phyloP scores from a whole-genome alignment of 2,113 vertebrate genomes.

The Lasiurus cinereus region DNA sequence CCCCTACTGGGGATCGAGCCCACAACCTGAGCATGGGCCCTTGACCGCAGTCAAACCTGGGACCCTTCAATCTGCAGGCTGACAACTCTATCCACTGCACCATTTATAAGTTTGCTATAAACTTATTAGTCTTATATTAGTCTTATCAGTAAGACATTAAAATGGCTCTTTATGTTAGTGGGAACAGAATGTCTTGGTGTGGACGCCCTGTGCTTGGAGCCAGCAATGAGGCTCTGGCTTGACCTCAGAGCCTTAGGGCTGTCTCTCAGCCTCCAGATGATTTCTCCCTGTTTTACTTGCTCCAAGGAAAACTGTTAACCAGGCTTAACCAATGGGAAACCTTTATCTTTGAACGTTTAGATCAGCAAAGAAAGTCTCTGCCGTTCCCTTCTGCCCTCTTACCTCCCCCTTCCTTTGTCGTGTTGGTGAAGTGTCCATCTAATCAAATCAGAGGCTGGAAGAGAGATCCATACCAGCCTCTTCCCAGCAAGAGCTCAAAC shows the following conservation, averaged over 20 bases:
- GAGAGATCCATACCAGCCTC: background rate
- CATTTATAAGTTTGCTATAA: conserved; percentile 14
- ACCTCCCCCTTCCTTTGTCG: background rate
- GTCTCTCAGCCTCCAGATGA: background rate
- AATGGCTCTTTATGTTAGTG: background rate
- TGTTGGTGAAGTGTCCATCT: background rate
- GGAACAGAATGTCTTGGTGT: background rate
- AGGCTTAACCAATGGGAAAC: background rate
- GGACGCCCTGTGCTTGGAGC: background rate
- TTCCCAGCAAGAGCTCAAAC: background rate
- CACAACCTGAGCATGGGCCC: too few relatives aligned
- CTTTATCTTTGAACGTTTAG: conserved; percentile 35
- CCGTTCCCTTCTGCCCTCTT: background rate
- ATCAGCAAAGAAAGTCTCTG: background rate
- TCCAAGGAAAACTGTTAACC: conserved; percentile 21
- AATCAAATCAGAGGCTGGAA: background rate
- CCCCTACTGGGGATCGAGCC: too few relatives aligned
- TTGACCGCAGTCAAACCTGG: too few relatives aligned
- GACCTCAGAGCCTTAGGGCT: background rate
- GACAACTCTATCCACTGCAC: too few relatives aligned
- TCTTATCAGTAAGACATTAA: conserved; percentile 22
- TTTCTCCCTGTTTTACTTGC: background rate
- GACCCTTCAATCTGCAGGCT: too few relatives aligned
- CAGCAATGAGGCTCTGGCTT: background rate
- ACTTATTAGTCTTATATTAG: conserved; percentile 32